Percentiles rank a stretch among this genome's conserved stretches.
Evolutionary conservation across 2,113 vertebrate species (phyloP).

Genomic region (Channa maculata): DNA sequence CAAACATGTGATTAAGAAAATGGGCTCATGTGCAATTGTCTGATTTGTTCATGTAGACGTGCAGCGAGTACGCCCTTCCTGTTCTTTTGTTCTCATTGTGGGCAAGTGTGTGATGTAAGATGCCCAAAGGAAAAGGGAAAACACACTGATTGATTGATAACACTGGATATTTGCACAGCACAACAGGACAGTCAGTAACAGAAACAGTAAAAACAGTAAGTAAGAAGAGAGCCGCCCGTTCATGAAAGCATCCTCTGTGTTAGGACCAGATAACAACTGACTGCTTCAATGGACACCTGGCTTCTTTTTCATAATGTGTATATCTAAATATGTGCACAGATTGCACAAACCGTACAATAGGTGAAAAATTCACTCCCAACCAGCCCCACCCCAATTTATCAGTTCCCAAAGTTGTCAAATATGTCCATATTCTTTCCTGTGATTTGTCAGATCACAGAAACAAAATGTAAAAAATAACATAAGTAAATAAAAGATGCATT

Average conservation of each 20-base stretch:
- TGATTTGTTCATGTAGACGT: conserved; percentile 34
- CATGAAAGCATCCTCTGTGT: conserved; percentile 40
- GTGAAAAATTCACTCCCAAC: too few species aligned
- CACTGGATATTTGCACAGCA: conserved; percentile 46
- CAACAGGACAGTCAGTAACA: too few species aligned
- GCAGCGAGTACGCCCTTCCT: conserved; percentile 25
- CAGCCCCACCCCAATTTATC: too few species aligned
- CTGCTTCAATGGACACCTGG: conserved; percentile 32
- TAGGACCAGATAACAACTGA: conserved; percentile 37
- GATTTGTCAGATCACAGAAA: too few species aligned
- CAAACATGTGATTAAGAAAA: conserved; percentile 11
- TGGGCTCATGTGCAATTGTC: conserved; percentile 34
- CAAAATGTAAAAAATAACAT: too few species aligned
- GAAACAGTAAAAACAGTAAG: too few species aligned
- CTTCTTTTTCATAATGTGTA: neutral
- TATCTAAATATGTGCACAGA: neutral
- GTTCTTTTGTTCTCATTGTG: conserved; percentile 49
- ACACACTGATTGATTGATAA: conserved; percentile 53
- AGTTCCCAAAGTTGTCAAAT: too few species aligned
- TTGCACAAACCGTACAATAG: neutral
- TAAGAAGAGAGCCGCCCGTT: neutral
- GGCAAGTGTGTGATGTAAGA: conserved; percentile 15
- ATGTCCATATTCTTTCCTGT: too few species aligned
- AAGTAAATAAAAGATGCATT: too few species aligned
- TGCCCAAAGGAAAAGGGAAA: conserved; percentile 30